Evolutionary conservation across 2,797 vertebrate genomes (phyloP).

Genomic region (Sebastes itinus): DNA sequence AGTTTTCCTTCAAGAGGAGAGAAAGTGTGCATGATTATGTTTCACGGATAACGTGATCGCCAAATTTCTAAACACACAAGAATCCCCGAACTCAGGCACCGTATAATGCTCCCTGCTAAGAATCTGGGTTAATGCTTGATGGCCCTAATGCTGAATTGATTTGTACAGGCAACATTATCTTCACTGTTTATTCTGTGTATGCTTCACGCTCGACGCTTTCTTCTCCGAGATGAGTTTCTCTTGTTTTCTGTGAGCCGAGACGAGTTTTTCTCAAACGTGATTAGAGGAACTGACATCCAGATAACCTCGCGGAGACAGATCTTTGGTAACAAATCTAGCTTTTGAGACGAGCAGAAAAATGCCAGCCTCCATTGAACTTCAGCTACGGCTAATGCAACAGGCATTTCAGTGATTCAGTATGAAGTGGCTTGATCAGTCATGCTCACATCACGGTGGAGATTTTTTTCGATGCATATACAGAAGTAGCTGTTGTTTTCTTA

Average conservation of each 20-base stretch:
- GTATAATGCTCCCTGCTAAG: constrained; percentile 36
- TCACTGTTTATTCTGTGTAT: constrained; percentile 56
- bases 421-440: constrained; percentile 44
- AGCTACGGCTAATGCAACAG: constrained; percentile 30
- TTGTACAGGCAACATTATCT: constrained; percentile 62
- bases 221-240: constrained; percentile 51
- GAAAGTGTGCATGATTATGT: constrained; percentile 40
- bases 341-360: constrained; percentile 53
- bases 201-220: constrained; percentile 45
- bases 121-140: constrained; percentile 53
- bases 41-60: constrained; percentile 40
- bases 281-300: constrained; percentile 60
- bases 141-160: constrained; percentile 53
- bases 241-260: constrained; percentile 58
- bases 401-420: constrained; percentile 28
- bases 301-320: constrained; percentile 55
- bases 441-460: constrained; percentile 25
- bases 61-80: constrained; percentile 41
- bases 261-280: constrained; percentile 60
- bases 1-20: constrained; percentile 19
- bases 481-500: neutral
- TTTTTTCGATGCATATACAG: neutral
- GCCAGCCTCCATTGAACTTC: constrained; percentile 30
- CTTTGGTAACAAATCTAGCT: constrained; percentile 55
- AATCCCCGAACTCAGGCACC: constrained; percentile 41